Base-by-base conservation (phyloP, 2,113 vertebrate genomes). In the Pseudorectes ferrugineus region DNA sequence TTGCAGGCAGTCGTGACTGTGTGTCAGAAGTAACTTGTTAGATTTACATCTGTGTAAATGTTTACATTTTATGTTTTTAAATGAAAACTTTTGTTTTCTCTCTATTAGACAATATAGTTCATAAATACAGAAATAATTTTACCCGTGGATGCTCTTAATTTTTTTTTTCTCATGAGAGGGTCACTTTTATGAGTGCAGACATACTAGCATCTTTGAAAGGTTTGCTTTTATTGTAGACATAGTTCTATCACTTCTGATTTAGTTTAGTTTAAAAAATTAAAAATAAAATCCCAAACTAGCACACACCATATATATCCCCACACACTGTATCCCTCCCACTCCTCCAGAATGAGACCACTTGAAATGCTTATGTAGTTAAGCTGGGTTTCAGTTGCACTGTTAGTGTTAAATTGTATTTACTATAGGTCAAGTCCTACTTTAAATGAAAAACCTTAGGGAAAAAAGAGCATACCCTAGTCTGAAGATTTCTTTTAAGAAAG, bases 1-100 rank as follows among this genome's bases (percentile, higher is more conserved):
- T 45, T 35, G 6, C 54, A 75, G 35, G 42, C 38, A 49, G 10
- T 43, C 1, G 3, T 22, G 15, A 38, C 8, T 59, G 0, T n/a
- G 18, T 52, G 29, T 45, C 79, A 61, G 21, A 68, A 88, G 38
- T 66, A 31, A 19, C 7, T 58, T 84, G 2, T 36, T 71, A 70
- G 22, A 33, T 68, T 76, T 12, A 5, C 3, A 12, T 33, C 14
- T n/a, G n/a, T n/a, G n/a, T n/a, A n/a, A n/a, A n/a, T n/a, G n/a
- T 68, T 76, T 12, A 5, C 3, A 12, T 33, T 12, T 20, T 48
- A 0, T 45, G 16, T 3, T 80, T 85, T 54, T 88, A 33, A 79
- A n/a, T 14, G 1, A 54, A 73, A 49, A n/a, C 6, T 29, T 80
- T 7, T 2, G 0, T 26, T 92, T 71, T 49, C 13, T 85, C 14